Evolutionary conservation across 2,888 invertebrate species (phyloP), one percentile per base, ranked within the genome.

Genomic region (Diadegma fenestrale): DNA sequence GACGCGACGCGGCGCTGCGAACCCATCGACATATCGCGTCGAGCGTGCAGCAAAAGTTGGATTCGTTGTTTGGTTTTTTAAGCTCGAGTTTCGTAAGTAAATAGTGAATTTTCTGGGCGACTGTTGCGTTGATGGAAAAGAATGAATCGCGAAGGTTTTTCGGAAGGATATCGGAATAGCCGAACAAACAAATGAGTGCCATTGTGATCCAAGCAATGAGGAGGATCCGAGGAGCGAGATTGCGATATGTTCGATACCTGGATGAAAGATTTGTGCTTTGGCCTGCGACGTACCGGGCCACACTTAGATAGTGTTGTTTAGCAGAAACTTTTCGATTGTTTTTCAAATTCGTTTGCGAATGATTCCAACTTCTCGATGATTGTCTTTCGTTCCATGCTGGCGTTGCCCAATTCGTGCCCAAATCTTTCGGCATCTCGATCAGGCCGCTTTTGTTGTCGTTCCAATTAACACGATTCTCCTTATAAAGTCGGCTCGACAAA

Each of bases 241-340:
- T 86, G 63, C 84, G 82, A 76, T 84, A 63, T 80, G 85, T 87
- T 84, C 85, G 90, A 88, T 92, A 92, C 92, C 92, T 92, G 91
- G 91, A 90, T 83, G 91, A 89, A 61, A 92, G 88, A 90, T 91
- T 94, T 86, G 94, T 94, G 91, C 93, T 94, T 91, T 95, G 94
- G 84, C 97, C 97, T 85, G 97, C 96, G 88, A 97, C 96, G 94
- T 97, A 98, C 91, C 98, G 95, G 88, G 97, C 96, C 87, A 97
- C 96, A 88, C 96, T 96, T 87, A 98, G 94, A 94, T 98, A 98
- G 87, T 97, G 96, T 90, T 97, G 97, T 89, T 97, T 97, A 3
- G 96, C 96, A 2, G 93, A 92, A 1, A 92, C 90, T 71, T 92
- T 92, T 30, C 93, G 89, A 26, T 84, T 89, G 71, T 92, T 93